Percentiles rank a stretch among this genome's conserved stretches.
Evolutionary conservation across 1,140 invertebrate genomes (phyloP).

Genomic region (Aethina tumida): DNA sequence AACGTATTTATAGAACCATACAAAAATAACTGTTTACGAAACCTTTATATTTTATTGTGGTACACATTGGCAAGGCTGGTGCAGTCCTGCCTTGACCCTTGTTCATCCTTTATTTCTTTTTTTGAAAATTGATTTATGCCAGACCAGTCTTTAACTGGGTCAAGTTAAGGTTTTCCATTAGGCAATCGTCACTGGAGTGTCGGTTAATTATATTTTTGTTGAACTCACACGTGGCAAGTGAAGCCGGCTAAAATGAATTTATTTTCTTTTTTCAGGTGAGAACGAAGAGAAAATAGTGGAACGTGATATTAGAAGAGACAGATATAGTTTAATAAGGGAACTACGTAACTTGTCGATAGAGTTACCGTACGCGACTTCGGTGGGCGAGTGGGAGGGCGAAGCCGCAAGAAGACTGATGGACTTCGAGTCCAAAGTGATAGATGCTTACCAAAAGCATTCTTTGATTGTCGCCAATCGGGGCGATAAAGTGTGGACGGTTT

Average conservation of each 20-base stretch:
- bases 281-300: constrained; percentile 42
- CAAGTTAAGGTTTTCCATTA: neutral
- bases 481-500: constrained; percentile 68
- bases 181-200: neutral
- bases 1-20: too few relatives aligned
- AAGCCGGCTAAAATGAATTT: neutral
- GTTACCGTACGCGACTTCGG: constrained; percentile 23
- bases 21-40: too few relatives aligned
- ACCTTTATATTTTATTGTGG: too few relatives aligned
- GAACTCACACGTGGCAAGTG: constrained; percentile 4
- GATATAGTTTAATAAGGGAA: constrained; percentile 34
- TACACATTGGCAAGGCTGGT: too few relatives aligned
- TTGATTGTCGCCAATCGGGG: constrained; percentile 30
- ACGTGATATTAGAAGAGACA: constrained; percentile 41
- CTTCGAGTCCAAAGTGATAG: constrained; percentile 48
- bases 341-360: constrained; percentile 26
- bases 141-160: too few relatives aligned
- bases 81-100: too few relatives aligned
- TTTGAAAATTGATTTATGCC: too few relatives aligned
- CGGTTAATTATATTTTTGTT: neutral
- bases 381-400: constrained; percentile 39
- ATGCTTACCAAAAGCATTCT: constrained; percentile 39
- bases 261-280: constrained; percentile 32
- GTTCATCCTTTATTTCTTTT: too few relatives aligned
- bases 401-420: constrained; percentile 36